Evolutionary conservation across 2,888 invertebrate species (phyloP).

Genomic region (Chymomyza fuscimana): DNA sequence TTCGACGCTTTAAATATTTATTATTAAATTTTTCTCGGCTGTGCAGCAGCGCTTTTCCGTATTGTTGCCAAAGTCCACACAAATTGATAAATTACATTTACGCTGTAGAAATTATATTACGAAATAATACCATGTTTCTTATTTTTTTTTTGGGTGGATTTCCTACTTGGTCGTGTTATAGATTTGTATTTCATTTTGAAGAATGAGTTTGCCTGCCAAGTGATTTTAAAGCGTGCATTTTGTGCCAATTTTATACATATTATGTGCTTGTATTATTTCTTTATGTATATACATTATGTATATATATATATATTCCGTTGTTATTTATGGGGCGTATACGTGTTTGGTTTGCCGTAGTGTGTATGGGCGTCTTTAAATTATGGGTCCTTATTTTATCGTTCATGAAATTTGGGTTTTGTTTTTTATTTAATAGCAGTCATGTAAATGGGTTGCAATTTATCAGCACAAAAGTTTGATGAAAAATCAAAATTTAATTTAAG

Average conservation of each 20-base stretch:
- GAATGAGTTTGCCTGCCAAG: conserved; percentile 24
- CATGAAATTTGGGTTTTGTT: neutral
- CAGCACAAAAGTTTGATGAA: conserved; percentile 3
- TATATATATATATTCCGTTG: neutral
- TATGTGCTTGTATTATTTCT: too few species aligned
- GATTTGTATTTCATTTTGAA: conserved; percentile 26
- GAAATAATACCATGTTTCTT: conserved; percentile 53
- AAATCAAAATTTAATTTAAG: conserved; percentile 14
- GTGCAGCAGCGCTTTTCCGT: conserved; percentile 25
- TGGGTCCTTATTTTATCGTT: conserved; percentile 10
- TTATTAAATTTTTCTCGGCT: conserved; percentile 35
- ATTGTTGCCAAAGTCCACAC: conserved; percentile 31
- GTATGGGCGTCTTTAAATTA: conserved; percentile 31
- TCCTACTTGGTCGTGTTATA: neutral
- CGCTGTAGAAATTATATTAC: conserved; percentile 73
- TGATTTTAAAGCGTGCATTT: conserved; percentile 42
- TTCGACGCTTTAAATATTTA: conserved; percentile 12
- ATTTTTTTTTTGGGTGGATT: conserved; percentile 29
- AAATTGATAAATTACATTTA: conserved; percentile 77
- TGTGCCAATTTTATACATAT: conserved; percentile 13
- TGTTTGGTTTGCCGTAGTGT: conserved; percentile 32
- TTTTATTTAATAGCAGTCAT: conserved; percentile 19
- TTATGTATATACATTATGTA: neutral
- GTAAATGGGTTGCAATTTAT: conserved; percentile 35
- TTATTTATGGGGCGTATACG: conserved; percentile 52